Percentiles rank a stretch among this genome's conserved stretches.
These are phyloP conservation scores for Pantelozetes paolii DNA, from an alignment of 2,888 invertebrate genomes.

Conservation along the genomic window DNA sequence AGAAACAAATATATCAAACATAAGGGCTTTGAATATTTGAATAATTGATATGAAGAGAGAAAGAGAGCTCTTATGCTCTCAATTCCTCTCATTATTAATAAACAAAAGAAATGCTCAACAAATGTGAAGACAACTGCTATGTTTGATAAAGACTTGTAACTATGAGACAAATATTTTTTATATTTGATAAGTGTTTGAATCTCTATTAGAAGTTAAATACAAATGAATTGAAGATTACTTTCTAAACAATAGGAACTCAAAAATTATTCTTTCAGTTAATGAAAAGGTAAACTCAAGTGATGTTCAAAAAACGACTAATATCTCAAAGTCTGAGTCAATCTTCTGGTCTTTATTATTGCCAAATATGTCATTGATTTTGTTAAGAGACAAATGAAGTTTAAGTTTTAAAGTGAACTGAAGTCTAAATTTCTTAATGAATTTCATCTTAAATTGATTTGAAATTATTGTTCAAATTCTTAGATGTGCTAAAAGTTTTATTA, in stretches of 20 bases:
- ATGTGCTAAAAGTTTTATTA: conserved; percentile 8
- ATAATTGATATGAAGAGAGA: not conserved
- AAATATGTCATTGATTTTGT: not conserved
- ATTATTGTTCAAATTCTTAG: not conserved
- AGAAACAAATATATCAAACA: conserved; percentile 16
- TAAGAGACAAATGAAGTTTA: not conserved
- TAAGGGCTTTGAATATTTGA: not conserved
- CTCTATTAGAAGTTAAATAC: not conserved
- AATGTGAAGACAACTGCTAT: not conserved
- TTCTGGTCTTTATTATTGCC: too few relatives aligned
- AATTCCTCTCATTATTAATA: not conserved
- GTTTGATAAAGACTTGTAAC: conserved; percentile 13
- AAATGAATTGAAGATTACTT: not conserved
- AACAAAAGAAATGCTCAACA: conserved; percentile 3
- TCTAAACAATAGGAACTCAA: not conserved
- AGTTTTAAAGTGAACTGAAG: not conserved
- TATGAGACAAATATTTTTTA: not conserved
- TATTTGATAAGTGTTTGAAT: conserved; percentile 5
- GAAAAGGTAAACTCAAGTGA: too few relatives aligned
- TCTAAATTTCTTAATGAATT: not conserved
- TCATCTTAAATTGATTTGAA: not conserved
- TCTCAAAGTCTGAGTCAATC: not conserved
- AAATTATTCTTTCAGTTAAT: not conserved
- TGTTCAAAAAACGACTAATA: not conserved
- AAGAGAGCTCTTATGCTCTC: not conserved